Percentiles rank a stretch among this genome's conserved stretches.
Evolutionary conservation across 1,140 invertebrate genomes (phyloP).

Genomic region (Pseudomyrmex sp.): DNA sequence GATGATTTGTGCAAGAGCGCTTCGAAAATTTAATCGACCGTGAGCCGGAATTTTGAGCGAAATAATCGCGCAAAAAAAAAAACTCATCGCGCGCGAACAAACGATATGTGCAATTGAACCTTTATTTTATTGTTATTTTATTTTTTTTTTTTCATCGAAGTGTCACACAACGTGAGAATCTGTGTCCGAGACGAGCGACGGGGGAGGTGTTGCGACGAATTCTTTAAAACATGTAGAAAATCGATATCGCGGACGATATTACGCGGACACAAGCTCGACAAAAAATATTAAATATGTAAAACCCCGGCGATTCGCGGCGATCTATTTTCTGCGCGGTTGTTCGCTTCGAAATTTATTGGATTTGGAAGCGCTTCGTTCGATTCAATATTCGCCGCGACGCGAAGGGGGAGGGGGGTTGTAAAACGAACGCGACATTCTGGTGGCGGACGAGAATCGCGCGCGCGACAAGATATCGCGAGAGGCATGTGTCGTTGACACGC

Average conservation of each 20-base stretch:
- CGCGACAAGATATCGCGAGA: conserved; percentile 6
- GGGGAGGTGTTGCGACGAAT: no score
- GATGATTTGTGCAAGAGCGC: not conserved
- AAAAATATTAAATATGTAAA: not conserved
- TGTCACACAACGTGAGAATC: no score
- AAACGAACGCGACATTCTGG: not conserved
- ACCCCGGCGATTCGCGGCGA: not conserved
- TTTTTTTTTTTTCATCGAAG: no score
- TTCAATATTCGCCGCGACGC: not conserved
- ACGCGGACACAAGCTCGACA: not conserved
- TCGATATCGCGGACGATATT: not conserved
- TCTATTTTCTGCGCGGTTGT: not conserved
- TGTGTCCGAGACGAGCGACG: no score
- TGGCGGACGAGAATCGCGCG: not conserved
- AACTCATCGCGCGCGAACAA: no score
- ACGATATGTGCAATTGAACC: no score
- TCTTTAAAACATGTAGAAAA: no score
- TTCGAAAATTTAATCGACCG: no score
- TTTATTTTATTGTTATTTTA: no score
- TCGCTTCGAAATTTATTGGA: not conserved
- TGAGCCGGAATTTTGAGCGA: no score
- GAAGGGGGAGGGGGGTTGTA: not conserved
- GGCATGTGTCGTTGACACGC: conserved; percentile 12
- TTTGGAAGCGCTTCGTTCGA: not conserved
- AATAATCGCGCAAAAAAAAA: no score